Conservation (phyloP, 2,797 vertebrate species). For the Hipposideros larvatus region DNA sequence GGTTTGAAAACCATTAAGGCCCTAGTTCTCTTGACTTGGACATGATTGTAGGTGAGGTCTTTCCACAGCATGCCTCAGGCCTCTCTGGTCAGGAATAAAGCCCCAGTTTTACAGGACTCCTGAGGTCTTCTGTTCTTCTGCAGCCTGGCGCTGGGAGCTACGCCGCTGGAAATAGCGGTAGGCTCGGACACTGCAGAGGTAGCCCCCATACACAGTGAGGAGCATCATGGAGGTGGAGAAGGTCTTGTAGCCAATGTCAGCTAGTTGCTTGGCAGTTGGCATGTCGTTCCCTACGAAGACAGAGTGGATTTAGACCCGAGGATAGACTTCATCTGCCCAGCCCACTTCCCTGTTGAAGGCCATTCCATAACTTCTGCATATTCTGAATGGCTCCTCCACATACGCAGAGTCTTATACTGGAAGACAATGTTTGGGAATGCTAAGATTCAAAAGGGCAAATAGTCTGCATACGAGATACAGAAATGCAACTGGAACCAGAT, state of each 20-base stretch:
- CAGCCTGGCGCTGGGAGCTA: constrained; percentile 86
- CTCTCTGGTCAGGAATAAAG: not conserved
- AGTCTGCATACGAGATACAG: not conserved
- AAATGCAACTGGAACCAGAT: not conserved
- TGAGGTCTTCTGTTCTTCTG: constrained; percentile 87
- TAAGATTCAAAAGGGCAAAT: constrained; percentile 24
- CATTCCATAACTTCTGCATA: not conserved
- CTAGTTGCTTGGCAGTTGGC: constrained; percentile 92
- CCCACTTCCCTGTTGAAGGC: not conserved
- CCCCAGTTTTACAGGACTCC: constrained; percentile 60
- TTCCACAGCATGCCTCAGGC: not conserved
- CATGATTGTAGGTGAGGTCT: not conserved
- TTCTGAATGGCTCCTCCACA: not conserved
- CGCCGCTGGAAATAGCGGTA: constrained; percentile 89
- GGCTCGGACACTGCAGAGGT: constrained; percentile 90
- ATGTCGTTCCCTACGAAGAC: constrained; percentile 86
- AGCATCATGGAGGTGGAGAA: constrained; percentile 96
- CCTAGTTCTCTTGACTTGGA: constrained; percentile 3
- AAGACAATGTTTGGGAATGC: not conserved
- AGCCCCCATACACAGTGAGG: constrained; percentile 94
- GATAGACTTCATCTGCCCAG: not conserved
- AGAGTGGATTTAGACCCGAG: constrained; percentile 46
- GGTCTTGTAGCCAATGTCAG: constrained; percentile 94
- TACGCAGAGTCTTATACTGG: not conserved
- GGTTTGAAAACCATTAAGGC: not conserved